Percentiles rank a stretch among this genome's conserved stretches.
phyloP scores from a whole-genome alignment of 2,113 vertebrate genomes.

The Labeo rohita region DNA sequence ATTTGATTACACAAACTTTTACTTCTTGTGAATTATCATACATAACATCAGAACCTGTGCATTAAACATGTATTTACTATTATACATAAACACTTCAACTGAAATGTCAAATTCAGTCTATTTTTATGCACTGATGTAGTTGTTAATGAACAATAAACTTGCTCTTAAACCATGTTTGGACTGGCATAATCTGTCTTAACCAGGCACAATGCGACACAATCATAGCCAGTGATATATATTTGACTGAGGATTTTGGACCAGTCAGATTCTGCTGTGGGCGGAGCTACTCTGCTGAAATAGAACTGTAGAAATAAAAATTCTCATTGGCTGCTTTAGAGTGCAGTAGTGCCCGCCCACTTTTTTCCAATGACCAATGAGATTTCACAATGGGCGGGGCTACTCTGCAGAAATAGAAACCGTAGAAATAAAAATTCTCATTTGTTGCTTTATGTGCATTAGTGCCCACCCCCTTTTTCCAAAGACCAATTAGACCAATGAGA shows the following conservation, averaged over 20 bases:
- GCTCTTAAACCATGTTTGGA: slow-evolving; percentile 11
- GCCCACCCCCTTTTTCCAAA: no score
- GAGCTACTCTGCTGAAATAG: neutral
- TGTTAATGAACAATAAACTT: neutral
- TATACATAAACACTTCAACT: neutral
- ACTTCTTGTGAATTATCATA: neutral
- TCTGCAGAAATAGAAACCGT: no score
- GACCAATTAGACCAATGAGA: no score
- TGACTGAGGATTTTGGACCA: neutral
- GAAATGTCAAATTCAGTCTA: slow-evolving; percentile 5
- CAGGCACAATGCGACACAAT: neutral
- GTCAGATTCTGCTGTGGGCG: neutral
- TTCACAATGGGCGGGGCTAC: no score
- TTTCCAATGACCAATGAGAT: no score
- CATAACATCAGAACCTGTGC: neutral
- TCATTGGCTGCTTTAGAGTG: no score
- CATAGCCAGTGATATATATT: neutral
- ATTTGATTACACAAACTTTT: slow-evolving; percentile 5
- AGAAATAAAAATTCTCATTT: no score
- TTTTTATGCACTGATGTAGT: neutral
- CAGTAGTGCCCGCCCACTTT: no score
- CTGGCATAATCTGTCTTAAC: neutral
- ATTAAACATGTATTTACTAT: slow-evolving; percentile 7
- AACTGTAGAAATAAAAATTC: no score
- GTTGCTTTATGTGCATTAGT: no score